Evolutionary conservation across 35 echinoderm and acorn worm genomes (phyloP).

Genomic region (Patiria miniata): DNA sequence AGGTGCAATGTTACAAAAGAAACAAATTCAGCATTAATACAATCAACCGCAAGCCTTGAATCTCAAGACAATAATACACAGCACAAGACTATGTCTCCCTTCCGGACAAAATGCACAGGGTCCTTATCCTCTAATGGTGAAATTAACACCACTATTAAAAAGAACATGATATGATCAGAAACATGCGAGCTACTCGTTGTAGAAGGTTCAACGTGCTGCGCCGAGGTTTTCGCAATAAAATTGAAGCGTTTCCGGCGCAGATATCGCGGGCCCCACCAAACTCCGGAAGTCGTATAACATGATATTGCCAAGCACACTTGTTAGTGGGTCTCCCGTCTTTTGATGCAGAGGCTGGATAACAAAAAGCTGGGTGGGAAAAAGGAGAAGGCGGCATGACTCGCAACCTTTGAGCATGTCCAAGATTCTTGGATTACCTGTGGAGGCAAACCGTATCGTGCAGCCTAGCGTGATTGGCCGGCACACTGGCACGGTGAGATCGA

Average conservation of each 20-base stretch:
- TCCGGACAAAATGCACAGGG: no score
- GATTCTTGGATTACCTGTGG: constrained; percentile 15
- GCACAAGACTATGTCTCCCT: no score
- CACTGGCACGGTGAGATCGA: constrained; percentile 22
- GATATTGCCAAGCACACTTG: constrained; percentile 25
- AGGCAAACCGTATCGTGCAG: constrained; percentile 6
- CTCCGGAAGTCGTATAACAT: constrained; percentile 33
- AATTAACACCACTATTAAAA: no score
- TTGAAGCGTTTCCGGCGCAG: constrained; percentile 20
- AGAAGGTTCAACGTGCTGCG: neutral
- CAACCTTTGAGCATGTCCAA: constrained; percentile 11
- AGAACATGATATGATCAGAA: neutral
- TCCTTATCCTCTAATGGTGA: no score
- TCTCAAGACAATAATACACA: no score
- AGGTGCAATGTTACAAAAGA: no score
- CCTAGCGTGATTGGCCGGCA: constrained; percentile 1
- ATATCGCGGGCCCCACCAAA: neutral
- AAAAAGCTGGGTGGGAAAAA: neutral
- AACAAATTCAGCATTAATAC: no score
- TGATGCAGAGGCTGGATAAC: constrained; percentile 1
- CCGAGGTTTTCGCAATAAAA: constrained; percentile 17
- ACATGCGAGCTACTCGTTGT: neutral
- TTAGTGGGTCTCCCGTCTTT: constrained; percentile 24
- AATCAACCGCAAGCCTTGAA: no score
- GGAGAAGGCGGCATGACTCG: neutral